Base-by-base conservation (phyloP, 2,888 invertebrate species). In the Lordiphosa fenestrarum region DNA sequence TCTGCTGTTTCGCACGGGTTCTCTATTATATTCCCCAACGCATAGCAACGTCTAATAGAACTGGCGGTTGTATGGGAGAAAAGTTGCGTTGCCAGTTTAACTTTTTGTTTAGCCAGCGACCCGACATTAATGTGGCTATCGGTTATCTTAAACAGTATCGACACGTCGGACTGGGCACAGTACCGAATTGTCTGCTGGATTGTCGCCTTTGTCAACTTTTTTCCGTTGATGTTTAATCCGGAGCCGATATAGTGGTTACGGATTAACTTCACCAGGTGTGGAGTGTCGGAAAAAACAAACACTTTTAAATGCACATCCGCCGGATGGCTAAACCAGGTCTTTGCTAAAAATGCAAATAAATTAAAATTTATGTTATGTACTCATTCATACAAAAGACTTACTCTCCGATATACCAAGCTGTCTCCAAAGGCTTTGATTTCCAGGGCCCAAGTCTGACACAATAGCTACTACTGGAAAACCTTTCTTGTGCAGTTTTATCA, bases 41-140 rank as follows among this genome's bases (percentile, higher is more conserved):
- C 19, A 23, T 57, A 38, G 33, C 40, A 54, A 15, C 19, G 40
- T 53, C 62, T 49, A 10, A 66, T 48, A 21, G 52, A 12, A 19
- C 38, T 37, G 35, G 44, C 50, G 7, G 50, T 56, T 12, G 46
- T 33, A 3, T 51, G 46, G 7, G 54, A 59, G 6, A 51, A 15
- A 15, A 15, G 15, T 15, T 15, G 15, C 15, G 15, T 15, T 15
- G 15, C 15, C 15, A 15, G 15, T 38, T 44, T 49, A 6, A 37
- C 54, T 6, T 36, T 49, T 35, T 57, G 52, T n/a, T 49, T 53
- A 36, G 6, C 39, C 0, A 49, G 36, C 36, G 58, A 49, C 1
- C 33, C 3, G 39, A 46, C 33, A 46, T 46, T 62, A 4, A 62
- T 13, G 19, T 62, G 58, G 7, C 37, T 53, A 0, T 62, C 37